A percentile compares a stretch with the other conserved stretches of the same genome.
Conservation (phyloP, 2,113 vertebrate genomes). For the Emydura subglobosa region DNA sequence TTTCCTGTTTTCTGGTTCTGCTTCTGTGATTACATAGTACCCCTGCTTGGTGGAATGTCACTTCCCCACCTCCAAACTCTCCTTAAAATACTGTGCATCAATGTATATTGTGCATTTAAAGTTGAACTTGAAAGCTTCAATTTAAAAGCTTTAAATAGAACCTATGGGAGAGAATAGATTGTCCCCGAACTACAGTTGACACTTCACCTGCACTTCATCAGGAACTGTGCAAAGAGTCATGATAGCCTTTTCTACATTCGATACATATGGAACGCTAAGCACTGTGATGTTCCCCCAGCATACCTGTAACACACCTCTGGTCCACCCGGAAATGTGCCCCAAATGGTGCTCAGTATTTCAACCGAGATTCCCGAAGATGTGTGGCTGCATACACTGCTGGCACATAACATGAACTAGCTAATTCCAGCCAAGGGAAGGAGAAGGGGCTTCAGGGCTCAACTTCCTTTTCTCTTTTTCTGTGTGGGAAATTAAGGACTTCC, state of each 20-base stretch:
- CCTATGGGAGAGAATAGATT: background rate
- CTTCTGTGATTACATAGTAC: background rate
- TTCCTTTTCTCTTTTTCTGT: background rate
- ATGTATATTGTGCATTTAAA: background rate
- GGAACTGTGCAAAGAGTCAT: background rate
- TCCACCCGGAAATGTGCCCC: background rate
- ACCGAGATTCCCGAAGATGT: fast-evolving
- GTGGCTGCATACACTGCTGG: background rate
- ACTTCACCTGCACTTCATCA: background rate
- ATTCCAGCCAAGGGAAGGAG: background rate
- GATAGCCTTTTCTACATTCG: background rate
- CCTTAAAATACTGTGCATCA: background rate
- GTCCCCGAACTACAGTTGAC: conserved; percentile 36
- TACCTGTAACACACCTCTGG: background rate
- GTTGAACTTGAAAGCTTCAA: background rate
- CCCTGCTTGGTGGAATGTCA: background rate
- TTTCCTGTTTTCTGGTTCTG: background rate
- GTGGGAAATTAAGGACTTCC: background rate
- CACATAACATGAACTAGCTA: background rate
- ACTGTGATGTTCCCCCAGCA: background rate
- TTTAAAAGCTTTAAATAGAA: background rate
- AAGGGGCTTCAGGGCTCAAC: background rate
- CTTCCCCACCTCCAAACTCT: background rate
- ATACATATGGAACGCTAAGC: background rate
- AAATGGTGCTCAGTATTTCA: background rate